Conservation (phyloP, 1,140 invertebrate genomes). For the Rhynchophorus ferrugineus region DNA sequence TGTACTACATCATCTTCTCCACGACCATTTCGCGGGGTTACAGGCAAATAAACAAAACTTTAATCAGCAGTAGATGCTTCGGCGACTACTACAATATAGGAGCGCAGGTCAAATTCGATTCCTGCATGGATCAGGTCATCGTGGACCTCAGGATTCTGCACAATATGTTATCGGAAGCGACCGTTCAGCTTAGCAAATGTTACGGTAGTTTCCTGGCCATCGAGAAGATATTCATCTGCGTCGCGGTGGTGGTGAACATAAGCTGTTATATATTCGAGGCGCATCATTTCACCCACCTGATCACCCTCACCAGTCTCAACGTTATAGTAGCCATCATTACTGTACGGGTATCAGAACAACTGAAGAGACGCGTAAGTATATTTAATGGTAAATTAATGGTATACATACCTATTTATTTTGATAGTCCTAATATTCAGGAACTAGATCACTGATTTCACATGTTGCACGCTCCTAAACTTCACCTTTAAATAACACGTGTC, state of each 20-base stretch:
- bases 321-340: neutral
- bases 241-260: constrained; percentile 7
- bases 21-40: constrained; percentile 15
- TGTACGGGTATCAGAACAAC: neutral
- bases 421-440: neutral
- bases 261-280: constrained; percentile 3
- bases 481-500: too few relatives aligned
- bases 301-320: constrained; percentile 3
- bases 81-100: constrained; percentile 6
- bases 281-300: neutral
- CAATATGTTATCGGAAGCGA: constrained; percentile 4
- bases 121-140: constrained; percentile 7
- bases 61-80: constrained; percentile 1
- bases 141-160: constrained; percentile 5
- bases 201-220: constrained; percentile 10
- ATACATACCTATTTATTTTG: neutral
- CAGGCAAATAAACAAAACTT: constrained; percentile 15
- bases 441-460: too few relatives aligned
- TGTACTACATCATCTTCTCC: constrained; percentile 20
- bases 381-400: too few relatives aligned
- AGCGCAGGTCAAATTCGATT: neutral
- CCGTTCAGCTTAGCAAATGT: constrained; percentile 8
- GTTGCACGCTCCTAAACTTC: too few relatives aligned
- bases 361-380: constrained; percentile 13
- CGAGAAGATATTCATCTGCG: constrained; percentile 9